Evolutionary conservation across 2,797 vertebrate genomes (phyloP).

Genomic region (Pantherophis vulpinus): DNA sequence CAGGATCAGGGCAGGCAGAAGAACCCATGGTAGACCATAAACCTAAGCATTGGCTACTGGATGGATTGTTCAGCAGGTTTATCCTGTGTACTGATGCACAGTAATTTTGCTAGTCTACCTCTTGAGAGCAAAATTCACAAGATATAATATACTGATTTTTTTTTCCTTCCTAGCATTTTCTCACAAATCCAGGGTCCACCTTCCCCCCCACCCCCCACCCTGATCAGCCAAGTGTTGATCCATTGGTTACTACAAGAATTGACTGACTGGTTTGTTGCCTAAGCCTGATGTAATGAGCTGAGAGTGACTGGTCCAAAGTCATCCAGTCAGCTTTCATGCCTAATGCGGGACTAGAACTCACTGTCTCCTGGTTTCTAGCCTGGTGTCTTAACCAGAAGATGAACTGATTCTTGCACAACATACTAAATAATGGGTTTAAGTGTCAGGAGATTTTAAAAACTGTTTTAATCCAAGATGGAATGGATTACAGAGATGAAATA

Average conservation of each 20-base stretch:
- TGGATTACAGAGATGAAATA: background rate
- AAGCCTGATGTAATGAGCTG: background rate
- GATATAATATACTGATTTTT: background rate
- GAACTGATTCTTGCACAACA: background rate
- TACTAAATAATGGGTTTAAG: background rate
- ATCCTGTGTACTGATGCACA: background rate
- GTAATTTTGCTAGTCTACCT: background rate
- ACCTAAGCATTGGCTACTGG: background rate
- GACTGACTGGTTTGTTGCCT: background rate
- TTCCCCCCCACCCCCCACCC: no score
- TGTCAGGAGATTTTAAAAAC: background rate
- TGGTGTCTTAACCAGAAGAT: background rate
- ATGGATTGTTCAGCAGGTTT: background rate
- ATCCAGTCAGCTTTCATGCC: background rate
- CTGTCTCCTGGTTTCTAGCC: background rate
- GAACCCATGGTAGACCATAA: background rate
- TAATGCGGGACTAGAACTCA: background rate
- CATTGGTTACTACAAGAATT: background rate
- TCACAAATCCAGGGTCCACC: background rate
- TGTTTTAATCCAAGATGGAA: background rate
- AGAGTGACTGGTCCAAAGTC: background rate
- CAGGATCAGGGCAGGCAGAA: background rate
- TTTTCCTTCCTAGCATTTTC: background rate
- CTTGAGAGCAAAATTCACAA: background rate
- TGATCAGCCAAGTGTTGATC: background rate